Evolutionary conservation across 2,113 vertebrate species (phyloP).

Genomic region (Suricata suricatta): DNA sequence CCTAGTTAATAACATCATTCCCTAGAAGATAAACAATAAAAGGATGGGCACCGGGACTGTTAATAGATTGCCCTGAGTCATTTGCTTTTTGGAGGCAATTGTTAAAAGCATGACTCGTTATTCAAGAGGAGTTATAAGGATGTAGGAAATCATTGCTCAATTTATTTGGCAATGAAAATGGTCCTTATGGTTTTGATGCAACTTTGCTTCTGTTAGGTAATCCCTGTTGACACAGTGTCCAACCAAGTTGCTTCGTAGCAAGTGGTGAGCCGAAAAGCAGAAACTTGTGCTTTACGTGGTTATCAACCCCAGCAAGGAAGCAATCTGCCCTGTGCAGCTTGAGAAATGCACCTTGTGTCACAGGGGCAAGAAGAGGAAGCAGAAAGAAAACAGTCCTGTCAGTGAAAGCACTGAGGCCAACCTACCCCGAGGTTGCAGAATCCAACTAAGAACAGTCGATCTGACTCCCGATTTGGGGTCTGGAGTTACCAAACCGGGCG

Average conservation of each 20-base stretch:
- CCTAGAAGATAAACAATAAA: not conserved
- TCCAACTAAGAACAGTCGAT: not conserved
- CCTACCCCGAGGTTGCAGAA: not conserved
- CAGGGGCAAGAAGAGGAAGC: not conserved
- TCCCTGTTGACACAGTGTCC: constrained; percentile 10
- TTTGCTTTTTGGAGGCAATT: not conserved
- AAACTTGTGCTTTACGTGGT: not conserved
- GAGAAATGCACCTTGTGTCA: not conserved
- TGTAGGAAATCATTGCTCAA: constrained; percentile 64
- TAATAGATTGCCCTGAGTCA: not conserved
- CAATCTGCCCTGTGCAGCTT: not conserved
- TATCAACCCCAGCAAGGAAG: not conserved
- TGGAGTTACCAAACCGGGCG: not conserved
- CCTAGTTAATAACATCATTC: not conserved
- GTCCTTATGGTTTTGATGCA: constrained; percentile 45
- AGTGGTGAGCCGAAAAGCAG: not conserved
- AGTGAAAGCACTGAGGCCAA: not conserved
- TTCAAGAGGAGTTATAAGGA: constrained; percentile 34
- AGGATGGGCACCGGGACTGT: not conserved
- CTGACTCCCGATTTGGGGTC: not conserved
- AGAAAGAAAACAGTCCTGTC: not conserved
- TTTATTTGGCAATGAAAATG: constrained; percentile 58
- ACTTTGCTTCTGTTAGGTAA: constrained; percentile 51
- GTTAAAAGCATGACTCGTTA: not conserved
- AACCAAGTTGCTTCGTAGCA: not conserved